Percentiles rank a stretch among this genome's conserved stretches.
phyloP scores from a whole-genome alignment of 2,888 invertebrate species.

The Branchipolynoe longqiensis region DNA sequence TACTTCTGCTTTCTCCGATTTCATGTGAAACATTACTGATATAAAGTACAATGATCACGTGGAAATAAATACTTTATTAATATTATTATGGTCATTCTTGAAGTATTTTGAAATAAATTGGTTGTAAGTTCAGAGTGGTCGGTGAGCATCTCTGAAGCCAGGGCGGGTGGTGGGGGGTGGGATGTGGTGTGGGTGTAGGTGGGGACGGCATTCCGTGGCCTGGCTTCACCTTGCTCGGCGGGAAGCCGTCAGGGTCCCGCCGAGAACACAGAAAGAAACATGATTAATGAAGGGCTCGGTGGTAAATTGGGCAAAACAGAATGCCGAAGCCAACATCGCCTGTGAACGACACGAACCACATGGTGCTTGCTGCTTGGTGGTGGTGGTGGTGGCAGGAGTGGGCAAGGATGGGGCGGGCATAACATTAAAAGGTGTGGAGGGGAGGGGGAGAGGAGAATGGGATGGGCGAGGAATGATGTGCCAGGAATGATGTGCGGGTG shows the following conservation, averaged over 20 bases:
- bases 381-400: background rate
- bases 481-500: no score
- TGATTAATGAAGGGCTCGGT: slow-evolving; percentile 30
- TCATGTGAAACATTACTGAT: no score
- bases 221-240: slow-evolving; percentile 3
- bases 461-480: no score
- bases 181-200: background rate
- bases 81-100: no score
- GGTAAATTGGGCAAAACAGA: slow-evolving; percentile 40
- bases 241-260: slow-evolving; percentile 37
- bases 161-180: background rate
- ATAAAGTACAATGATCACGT: no score
- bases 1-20: no score
- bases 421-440: no score
- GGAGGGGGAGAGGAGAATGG: no score
- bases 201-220: slow-evolving; percentile 20
- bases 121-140: no score
- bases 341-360: slow-evolving; percentile 31
- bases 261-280: slow-evolving; percentile 37
- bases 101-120: no score
- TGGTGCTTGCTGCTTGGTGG: background rate
- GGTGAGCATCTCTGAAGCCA: background rate
- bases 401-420: no score
- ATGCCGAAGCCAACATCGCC: slow-evolving; percentile 38
- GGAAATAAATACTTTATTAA: no score